Evolutionary conservation across 2,797 vertebrate genomes (phyloP), one percentile per base, ranked within the genome.

Genomic region (Poeciliopsis presidionis): DNA sequence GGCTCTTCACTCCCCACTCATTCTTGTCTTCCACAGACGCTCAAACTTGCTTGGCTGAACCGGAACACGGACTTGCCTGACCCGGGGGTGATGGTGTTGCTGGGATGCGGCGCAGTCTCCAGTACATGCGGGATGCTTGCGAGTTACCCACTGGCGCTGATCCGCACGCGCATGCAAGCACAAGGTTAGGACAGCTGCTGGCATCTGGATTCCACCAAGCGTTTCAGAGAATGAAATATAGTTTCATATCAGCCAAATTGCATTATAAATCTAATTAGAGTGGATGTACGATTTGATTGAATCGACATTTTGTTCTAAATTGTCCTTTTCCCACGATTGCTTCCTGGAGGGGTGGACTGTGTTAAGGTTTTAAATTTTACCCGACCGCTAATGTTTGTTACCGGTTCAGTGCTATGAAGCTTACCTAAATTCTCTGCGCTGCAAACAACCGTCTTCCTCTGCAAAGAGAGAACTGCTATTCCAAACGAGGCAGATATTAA

Each of bases 111-210:
- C 5, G 98, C 98, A 0, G 67, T 95, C 20, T 99, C 98, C 73
- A 98, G 98, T 87, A 99, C 98, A 0, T 99, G 98, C 77, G 98
- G 98, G 12, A 98, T 99, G 92, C 87, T 99, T 73, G 97, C 98
- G 63, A 99, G 98, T 89, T 99, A 99, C 84, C 98, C 98, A 0
- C 92, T 99, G 63, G 97, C 97, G 5, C 94, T 99, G 74, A 94
- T 99, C 91, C 96, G 98, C 81, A 99, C 98, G 8, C 96, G 98
- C 78, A 99, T 99, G 98, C 98, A 99, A 87, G 98, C 98, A 28
- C 97, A 98, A 96, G 97, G 98, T 99, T 81, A 94, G 92, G 36
- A 78, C 41, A 16, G n/a, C 0, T 36, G 0, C 28, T 83, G 39
- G 75, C 53, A 63, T 4, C 77, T 51, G 74, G 2, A 69, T n/a